Percentiles rank a stretch among this genome's conserved stretches.
Conservation (phyloP, 2,888 invertebrate genomes). For the Hofmannophila pseudospretella region DNA sequence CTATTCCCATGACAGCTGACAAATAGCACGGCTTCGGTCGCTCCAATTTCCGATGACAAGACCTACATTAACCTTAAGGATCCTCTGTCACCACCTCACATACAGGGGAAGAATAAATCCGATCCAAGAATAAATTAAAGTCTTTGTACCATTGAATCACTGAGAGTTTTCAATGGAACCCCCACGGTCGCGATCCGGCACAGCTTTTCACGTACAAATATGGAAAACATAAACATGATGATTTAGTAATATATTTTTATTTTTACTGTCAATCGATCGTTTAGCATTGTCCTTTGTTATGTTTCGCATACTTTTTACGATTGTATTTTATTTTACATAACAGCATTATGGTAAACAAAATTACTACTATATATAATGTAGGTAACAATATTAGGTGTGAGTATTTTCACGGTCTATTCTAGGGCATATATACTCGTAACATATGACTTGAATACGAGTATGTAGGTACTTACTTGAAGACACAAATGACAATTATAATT, state of each 20-base stretch:
- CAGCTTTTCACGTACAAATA: conserved; percentile 36
- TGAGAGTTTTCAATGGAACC: conserved; percentile 37
- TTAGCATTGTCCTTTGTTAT: no score
- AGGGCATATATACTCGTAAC: no score
- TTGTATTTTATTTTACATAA: no score
- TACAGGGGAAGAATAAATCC: conserved; percentile 63
- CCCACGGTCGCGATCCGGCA: conserved; percentile 5
- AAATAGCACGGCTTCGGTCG: conserved; percentile 58
- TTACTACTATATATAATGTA: no score
- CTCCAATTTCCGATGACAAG: conserved; percentile 70
- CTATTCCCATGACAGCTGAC: conserved; percentile 61
- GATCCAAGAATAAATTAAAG: conserved; percentile 73
- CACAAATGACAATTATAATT: no score
- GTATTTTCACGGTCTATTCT: no score
- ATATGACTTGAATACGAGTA: no score
- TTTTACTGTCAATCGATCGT: neutral
- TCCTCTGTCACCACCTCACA: conserved; percentile 63
- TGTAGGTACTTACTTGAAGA: no score
- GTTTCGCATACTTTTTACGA: no score
- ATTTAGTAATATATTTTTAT: conserved; percentile 39
- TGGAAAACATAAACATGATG: conserved; percentile 44
- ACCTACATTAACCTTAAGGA: conserved; percentile 70
- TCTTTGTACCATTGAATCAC: conserved; percentile 62
- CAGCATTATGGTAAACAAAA: no score
- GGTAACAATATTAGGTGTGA: no score